Percentiles rank a stretch among this genome's conserved stretches.
These are phyloP conservation scores for Agriopis leucophaearia DNA, from an alignment of 2,888 invertebrate species.

Conservation along the genomic window DNA sequence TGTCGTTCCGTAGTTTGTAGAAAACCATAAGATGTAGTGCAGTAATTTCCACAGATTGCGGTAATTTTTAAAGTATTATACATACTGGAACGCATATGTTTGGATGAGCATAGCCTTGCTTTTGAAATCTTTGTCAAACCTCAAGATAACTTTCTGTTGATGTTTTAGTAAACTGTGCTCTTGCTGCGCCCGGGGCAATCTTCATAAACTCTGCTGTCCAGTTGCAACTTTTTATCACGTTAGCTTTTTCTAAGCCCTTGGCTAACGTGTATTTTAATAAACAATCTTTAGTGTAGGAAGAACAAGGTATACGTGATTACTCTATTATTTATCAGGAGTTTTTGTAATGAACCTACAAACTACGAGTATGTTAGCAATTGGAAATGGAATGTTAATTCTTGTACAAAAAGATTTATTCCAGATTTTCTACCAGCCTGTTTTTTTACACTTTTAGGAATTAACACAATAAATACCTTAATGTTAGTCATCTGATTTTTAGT, in stretches of 20 bases:
- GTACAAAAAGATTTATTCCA: background rate
- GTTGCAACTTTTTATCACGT: slow-evolving; percentile 41
- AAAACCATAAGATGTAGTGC: too few relatives aligned
- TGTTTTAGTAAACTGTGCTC: background rate
- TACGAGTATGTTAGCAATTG: slow-evolving; percentile 2
- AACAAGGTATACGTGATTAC: slow-evolving; percentile 23
- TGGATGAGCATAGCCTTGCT: too few relatives aligned
- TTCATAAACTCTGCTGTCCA: slow-evolving; percentile 35
- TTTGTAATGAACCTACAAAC: slow-evolving; percentile 5
- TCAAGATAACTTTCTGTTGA: slow-evolving; percentile 14
- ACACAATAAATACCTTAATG: too few relatives aligned
- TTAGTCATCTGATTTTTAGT: too few relatives aligned
- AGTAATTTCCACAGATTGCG: too few relatives aligned
- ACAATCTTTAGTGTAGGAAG: slow-evolving; percentile 45
- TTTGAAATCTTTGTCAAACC: background rate
- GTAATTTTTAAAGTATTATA: too few relatives aligned
- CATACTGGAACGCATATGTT: too few relatives aligned
- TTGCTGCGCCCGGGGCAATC: slow-evolving; percentile 33
- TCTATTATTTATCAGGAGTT: slow-evolving; percentile 27
- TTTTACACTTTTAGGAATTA: too few relatives aligned
- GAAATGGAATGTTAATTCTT: slow-evolving; percentile 9
- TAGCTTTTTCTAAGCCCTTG: slow-evolving; percentile 42
- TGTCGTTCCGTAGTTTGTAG: too few relatives aligned
- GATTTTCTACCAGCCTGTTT: background rate
- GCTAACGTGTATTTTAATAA: slow-evolving; percentile 50